Base-by-base conservation (phyloP, 53 echinoderm and acorn worm genomes). In the Actinopyga echinites region DNA sequence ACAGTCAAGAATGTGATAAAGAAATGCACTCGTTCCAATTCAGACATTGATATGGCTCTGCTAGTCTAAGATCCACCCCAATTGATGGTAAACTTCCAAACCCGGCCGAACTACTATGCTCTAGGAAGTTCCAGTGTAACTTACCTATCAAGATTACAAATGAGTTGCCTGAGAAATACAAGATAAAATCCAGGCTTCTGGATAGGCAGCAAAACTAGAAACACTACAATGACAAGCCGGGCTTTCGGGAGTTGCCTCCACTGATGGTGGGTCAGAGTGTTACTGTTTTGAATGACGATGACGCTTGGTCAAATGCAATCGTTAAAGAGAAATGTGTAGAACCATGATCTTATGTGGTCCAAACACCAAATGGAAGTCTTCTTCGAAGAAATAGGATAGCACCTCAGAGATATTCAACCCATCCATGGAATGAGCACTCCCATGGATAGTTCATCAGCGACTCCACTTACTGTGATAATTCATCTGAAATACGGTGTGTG, bases 31-130 rank as follows among this genome's bases (percentile, higher is more conserved):
- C 49, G 45, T 28, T 53, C 44, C 10, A 75, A 62, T 13, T 62
- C 63, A 17, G 75, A 75, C 45, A 24, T 53, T 75, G 75, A 52
- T 75, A 53, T 45, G 75, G 75, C 75, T 53, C 75, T 75, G 29
- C 22, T 75, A 75, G 52, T 4, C 75, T 52, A 25, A 53, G 49
- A 25, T 24, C 75, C 23, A 53, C 75, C 24, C 52, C 29, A 21
- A 75, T 45, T 21, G 54, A 25, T 53, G 24, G 29, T 52, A 53
- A 75, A 24, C 45, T 53, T 25, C 54, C 75, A 40, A 75, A 52
- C 30, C 75, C 75, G 45, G 45, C 53, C 11, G 75, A 75, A 30
- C 75, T 75, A 53, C 28, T 75, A 1, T 75, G 75, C 30, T 75
- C 20, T 30, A 61, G 62, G 17, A 61, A 6, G 3, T 61, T n/a